A percentile compares a stretch with the other conserved stretches of the same genome.
Evolutionary conservation across 2,888 invertebrate genomes (phyloP).

Genomic region (Taphrorychus bicolor): DNA sequence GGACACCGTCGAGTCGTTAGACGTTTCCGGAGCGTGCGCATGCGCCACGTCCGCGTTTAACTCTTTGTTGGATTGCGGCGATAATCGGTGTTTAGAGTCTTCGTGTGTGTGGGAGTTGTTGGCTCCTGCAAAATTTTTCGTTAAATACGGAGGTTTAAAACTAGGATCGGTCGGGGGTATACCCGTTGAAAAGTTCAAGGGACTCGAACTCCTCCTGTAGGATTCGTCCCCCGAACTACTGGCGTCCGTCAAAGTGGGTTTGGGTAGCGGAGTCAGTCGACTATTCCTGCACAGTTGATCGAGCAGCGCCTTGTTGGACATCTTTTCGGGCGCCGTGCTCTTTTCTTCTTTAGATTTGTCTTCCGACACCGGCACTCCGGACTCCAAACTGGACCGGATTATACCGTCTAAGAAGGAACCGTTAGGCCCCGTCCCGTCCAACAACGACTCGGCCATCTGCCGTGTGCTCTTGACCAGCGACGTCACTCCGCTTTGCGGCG

Average conservation of each 20-base stretch:
- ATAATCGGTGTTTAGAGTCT: constrained; percentile 28
- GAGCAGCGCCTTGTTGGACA: constrained; percentile 69
- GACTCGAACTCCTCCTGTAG: constrained; percentile 54
- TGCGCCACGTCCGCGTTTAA: constrained; percentile 50
- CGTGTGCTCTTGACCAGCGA: constrained; percentile 60
- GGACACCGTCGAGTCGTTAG: constrained; percentile 59
- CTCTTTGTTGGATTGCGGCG: constrained; percentile 24
- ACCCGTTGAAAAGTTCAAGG: constrained; percentile 51
- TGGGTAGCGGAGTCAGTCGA: constrained; percentile 63
- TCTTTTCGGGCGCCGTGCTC: constrained; percentile 61
- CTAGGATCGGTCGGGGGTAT: no score
- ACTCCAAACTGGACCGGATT: constrained; percentile 78
- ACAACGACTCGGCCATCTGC: constrained; percentile 70
- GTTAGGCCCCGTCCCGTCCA: constrained; percentile 72
- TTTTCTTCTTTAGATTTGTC: constrained; percentile 65
- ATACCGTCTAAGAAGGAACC: constrained; percentile 81
- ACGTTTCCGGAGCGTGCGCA: constrained; percentile 57
- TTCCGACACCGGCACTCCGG: constrained; percentile 64
- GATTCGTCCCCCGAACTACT: constrained; percentile 63
- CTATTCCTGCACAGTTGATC: constrained; percentile 73
- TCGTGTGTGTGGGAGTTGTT: constrained; percentile 30
- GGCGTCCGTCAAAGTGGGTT: constrained; percentile 51
- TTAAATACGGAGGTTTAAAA: no score
- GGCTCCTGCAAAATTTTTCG: constrained; percentile 20
- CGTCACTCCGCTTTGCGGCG: constrained; percentile 39